phyloP scores from a whole-genome alignment of 2,888 invertebrate species.

The Drosophila phalerata region DNA sequence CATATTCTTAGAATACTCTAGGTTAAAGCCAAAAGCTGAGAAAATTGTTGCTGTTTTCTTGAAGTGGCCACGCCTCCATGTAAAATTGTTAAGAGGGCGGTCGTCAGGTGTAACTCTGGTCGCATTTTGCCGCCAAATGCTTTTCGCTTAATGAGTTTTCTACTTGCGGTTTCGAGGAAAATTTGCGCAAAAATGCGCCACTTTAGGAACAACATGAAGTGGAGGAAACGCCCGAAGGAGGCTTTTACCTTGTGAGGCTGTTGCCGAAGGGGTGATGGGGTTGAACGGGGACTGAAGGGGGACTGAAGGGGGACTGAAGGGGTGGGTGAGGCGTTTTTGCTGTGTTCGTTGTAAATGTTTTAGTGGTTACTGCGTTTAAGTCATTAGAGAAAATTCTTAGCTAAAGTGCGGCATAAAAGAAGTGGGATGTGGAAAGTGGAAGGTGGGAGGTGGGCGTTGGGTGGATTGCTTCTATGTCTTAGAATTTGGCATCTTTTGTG shows the following conservation, averaged over 20 bases:
- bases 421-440: slow-evolving; percentile 30
- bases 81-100: slow-evolving; percentile 28
- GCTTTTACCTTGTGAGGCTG: slow-evolving; percentile 49
- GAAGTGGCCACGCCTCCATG: slow-evolving; percentile 36
- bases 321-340: slow-evolving; percentile 18
- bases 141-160: slow-evolving; percentile 81
- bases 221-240: slow-evolving; percentile 47
- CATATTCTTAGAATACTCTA: background rate
- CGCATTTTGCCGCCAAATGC: slow-evolving; percentile 68
- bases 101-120: slow-evolving; percentile 41
- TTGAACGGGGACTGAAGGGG: background rate
- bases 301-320: too few relatives aligned
- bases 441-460: background rate
- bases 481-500: slow-evolving; percentile 58
- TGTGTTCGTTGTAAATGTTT: slow-evolving; percentile 74
- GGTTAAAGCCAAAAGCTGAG: slow-evolving; percentile 2
- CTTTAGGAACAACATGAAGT: slow-evolving; percentile 68
- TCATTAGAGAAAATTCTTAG: slow-evolving; percentile 80
- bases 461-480: slow-evolving; percentile 34
- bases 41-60: slow-evolving; percentile 22
- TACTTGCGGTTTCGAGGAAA: slow-evolving; percentile 76
- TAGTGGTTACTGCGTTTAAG: slow-evolving; percentile 80
- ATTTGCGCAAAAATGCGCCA: slow-evolving; percentile 81
- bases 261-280: slow-evolving; percentile 7
- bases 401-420: slow-evolving; percentile 68